Evolutionary conservation across 2,113 vertebrate species (phyloP).

Genomic region (Amia ocellicauda): DNA sequence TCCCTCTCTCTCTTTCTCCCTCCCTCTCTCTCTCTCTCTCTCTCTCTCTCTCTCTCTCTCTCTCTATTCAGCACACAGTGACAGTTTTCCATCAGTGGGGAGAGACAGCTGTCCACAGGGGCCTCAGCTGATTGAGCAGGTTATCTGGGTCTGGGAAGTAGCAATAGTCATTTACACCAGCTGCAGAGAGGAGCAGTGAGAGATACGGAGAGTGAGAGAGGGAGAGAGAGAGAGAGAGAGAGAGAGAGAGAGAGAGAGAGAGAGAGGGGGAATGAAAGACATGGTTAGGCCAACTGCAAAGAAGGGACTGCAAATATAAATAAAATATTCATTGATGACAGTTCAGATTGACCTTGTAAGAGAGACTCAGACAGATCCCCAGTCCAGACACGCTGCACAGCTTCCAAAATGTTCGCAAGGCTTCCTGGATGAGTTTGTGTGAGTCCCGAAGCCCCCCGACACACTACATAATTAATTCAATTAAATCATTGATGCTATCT

Average conservation of each 20-base stretch:
- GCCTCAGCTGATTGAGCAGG: slow-evolving; percentile 71
- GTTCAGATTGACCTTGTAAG: background rate
- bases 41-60: too few relatives aligned
- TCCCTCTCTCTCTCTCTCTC: too few relatives aligned
- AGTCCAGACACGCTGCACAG: too few relatives aligned
- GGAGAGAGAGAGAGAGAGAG: slow-evolving; percentile 33
- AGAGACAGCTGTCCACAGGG: slow-evolving; percentile 64
- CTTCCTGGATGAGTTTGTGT: background rate
- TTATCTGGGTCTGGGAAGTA: slow-evolving; percentile 60
- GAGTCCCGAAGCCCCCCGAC: background rate
- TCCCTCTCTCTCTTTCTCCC: too few relatives aligned
- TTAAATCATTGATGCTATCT: slow-evolving; percentile 1
- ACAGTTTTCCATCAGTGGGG: slow-evolving; percentile 61
- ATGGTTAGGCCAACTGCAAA: slow-evolving; percentile 38
- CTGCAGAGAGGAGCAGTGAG: slow-evolving; percentile 51
- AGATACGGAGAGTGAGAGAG: slow-evolving; percentile 30
- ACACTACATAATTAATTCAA: background rate
- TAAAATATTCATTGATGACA: slow-evolving; percentile 6
- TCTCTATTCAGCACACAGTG: slow-evolving; percentile 58
- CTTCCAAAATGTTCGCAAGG: too few relatives aligned
- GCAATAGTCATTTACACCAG: slow-evolving; percentile 67
- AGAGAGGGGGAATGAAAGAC: slow-evolving; percentile 44
- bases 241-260: slow-evolving; percentile 6
- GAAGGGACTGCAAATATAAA: slow-evolving; percentile 3
- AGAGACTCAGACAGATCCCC: background rate